Conservation (phyloP, 2,888 invertebrate species). For the Ferrisia virgata region DNA sequence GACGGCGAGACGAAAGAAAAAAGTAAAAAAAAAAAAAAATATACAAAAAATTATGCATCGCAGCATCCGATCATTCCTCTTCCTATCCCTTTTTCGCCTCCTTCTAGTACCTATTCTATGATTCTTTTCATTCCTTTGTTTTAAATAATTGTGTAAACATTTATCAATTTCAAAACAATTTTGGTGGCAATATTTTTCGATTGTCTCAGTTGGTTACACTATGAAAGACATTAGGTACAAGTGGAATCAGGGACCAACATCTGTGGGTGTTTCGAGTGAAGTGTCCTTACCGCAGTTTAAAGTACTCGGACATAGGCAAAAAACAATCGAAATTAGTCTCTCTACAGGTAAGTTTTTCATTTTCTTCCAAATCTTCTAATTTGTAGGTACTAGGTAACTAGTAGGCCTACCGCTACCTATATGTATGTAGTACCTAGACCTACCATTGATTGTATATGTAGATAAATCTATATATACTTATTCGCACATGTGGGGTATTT, state of each 20-base stretch:
- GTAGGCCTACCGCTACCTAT: background rate
- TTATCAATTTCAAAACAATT: constrained; percentile 47
- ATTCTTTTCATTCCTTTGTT: background rate
- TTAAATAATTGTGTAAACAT: constrained; percentile 21
- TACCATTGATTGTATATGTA: background rate
- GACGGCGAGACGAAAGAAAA: background rate
- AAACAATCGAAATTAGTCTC: constrained; percentile 88
- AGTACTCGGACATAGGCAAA: constrained; percentile 93
- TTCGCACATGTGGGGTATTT: too few species aligned
- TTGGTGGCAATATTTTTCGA: constrained; percentile 41
- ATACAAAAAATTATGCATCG: too few species aligned
- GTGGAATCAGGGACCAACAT: constrained; percentile 89
- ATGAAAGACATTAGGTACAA: constrained; percentile 96
- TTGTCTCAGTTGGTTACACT: constrained; percentile 83
- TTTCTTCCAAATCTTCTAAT: background rate
- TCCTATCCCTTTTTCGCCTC: constrained; percentile 47
- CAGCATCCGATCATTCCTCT: constrained; percentile 46
- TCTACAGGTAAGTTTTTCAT: constrained; percentile 74
- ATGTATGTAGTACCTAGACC: background rate
- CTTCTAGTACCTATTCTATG: background rate
- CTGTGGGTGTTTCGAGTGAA: constrained; percentile 92
- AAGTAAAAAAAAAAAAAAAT: background rate
- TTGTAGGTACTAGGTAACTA: too few species aligned
- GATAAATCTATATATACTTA: too few species aligned
- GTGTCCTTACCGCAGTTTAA: constrained; percentile 96